A percentile compares a stretch with the other conserved stretches of the same genome.
phyloP scores from a whole-genome alignment of 2,888 invertebrate species.

The Hemaris fuciformis region DNA sequence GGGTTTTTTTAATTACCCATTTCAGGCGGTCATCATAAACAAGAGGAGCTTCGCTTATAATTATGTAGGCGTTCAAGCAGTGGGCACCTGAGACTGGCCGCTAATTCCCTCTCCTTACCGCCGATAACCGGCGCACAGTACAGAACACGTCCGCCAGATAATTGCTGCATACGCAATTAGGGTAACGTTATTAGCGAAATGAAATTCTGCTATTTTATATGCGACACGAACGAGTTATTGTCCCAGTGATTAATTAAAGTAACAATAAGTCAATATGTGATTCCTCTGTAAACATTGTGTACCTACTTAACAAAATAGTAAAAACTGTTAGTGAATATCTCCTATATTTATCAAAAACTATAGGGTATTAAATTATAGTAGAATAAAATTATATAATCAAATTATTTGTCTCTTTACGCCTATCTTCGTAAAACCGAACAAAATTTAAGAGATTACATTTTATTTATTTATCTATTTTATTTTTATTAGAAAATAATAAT shows the following conservation, averaged over 20 bases:
- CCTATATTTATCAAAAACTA: too few relatives aligned
- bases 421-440: too few relatives aligned
- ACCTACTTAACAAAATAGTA: too few relatives aligned
- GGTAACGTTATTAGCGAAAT: conserved; percentile 56
- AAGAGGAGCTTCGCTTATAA: background rate
- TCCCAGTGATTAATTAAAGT: conserved; percentile 60
- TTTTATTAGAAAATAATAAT: too few relatives aligned
- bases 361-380: too few relatives aligned
- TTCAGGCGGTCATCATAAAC: background rate
- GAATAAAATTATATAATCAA: too few relatives aligned
- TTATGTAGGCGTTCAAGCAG: background rate
- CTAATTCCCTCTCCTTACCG: conserved; percentile 52
- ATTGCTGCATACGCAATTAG: conserved; percentile 66
- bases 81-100: conserved; percentile 50
- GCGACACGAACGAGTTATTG: conserved; percentile 39
- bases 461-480: too few relatives aligned
- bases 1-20: background rate
- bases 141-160: conserved; percentile 57
- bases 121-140: conserved; percentile 52
- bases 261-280: conserved; percentile 62
- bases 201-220: conserved; percentile 40
- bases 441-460: too few relatives aligned
- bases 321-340: too few relatives aligned
- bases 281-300: conserved; percentile 40
- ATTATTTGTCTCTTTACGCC: too few relatives aligned